Evolutionary conservation across 1,140 invertebrate genomes (phyloP).

Genomic region (Scaptomyza montana): DNA sequence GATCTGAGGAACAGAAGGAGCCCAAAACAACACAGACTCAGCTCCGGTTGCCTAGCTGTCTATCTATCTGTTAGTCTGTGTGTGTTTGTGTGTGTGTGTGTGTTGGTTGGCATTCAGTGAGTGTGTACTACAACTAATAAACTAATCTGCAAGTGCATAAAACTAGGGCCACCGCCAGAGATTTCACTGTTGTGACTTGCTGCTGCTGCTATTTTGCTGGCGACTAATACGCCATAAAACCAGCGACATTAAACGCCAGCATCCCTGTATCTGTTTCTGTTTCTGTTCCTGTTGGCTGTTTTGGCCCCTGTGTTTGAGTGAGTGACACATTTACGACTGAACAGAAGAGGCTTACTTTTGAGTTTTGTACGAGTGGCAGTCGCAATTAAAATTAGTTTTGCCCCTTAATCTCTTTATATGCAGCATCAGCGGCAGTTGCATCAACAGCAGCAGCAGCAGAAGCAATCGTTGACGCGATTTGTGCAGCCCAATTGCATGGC

Average conservation of each 20-base stretch:
- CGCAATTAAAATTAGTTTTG: conserved; percentile 81
- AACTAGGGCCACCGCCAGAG: conserved; percentile 77
- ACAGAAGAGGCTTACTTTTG: conserved; percentile 18
- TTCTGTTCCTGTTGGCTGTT: conserved; percentile 1
- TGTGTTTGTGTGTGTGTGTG: neutral
- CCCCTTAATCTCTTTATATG: conserved; percentile 77
- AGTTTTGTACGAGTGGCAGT: conserved; percentile 13
- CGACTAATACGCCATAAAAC: conserved; percentile 64
- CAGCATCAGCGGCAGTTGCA: conserved; percentile 28
- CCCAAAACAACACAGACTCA: neutral
- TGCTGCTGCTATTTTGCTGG: conserved; percentile 29
- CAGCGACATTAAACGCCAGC: conserved; percentile 39
- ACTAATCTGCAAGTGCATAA: conserved; percentile 82
- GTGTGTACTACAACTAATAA: conserved; percentile 81
- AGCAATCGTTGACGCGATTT: conserved; percentile 52
- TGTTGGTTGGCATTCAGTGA: conserved; percentile 60
- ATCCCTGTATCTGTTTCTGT: conserved; percentile 10
- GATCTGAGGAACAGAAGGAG: neutral
- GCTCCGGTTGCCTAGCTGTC: neutral
- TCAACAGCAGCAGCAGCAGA: conserved; percentile 2
- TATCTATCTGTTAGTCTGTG: neutral
- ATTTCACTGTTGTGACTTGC: conserved; percentile 17
- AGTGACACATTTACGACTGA: conserved; percentile 79
- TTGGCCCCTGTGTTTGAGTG: conserved; percentile 50
- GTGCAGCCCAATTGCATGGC: conserved; percentile 72